Evolutionary conservation across 23 tunicate species (phyloP).

Genomic region (Halocynthia aurantium): DNA sequence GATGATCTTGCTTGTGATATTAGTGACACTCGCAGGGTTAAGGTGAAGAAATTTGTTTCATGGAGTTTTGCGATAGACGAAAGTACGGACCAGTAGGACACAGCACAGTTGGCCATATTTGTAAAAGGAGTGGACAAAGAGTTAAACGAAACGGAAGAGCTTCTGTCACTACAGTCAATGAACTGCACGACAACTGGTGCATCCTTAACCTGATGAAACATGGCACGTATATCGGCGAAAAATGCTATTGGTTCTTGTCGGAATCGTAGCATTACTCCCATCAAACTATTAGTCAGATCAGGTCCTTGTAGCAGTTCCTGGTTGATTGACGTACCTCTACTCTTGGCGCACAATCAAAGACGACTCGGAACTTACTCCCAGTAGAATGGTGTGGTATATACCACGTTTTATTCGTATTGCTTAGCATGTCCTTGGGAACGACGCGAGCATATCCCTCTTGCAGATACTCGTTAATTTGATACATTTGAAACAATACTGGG

Average conservation of each 20-base stretch:
- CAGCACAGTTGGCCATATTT: too few relatives aligned
- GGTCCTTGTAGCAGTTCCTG: conserved; percentile 35
- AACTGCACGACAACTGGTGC: not conserved
- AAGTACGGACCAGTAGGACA: not conserved
- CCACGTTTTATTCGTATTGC: not conserved
- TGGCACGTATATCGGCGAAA: conserved; percentile 37
- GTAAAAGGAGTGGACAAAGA: too few relatives aligned
- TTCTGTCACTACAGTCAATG: too few relatives aligned
- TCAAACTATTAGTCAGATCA: conserved; percentile 30
- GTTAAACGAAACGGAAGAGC: too few relatives aligned
- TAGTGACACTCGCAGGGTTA: conserved; percentile 39
- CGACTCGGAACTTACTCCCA: conserved; percentile 25
- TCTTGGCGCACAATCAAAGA: conserved; percentile 12
- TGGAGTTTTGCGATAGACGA: conserved; percentile 13
- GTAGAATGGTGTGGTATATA: conserved; percentile 37
- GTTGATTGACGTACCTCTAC: conserved; percentile 24
- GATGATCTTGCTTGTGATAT: conserved; percentile 32
- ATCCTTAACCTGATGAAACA: conserved; percentile 50
- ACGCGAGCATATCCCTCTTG: not conserved
- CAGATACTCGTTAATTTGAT: conserved; percentile 1
- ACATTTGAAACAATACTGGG: conserved; percentile 6
- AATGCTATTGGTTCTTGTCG: conserved; percentile 32
- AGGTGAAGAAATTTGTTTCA: conserved; percentile 38
- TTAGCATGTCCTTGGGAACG: not conserved
- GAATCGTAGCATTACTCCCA: conserved; percentile 31